A percentile compares a stretch with the other conserved stretches of the same genome.
Conservation (phyloP, 2,888 invertebrate species). For the Ctena decussata region DNA sequence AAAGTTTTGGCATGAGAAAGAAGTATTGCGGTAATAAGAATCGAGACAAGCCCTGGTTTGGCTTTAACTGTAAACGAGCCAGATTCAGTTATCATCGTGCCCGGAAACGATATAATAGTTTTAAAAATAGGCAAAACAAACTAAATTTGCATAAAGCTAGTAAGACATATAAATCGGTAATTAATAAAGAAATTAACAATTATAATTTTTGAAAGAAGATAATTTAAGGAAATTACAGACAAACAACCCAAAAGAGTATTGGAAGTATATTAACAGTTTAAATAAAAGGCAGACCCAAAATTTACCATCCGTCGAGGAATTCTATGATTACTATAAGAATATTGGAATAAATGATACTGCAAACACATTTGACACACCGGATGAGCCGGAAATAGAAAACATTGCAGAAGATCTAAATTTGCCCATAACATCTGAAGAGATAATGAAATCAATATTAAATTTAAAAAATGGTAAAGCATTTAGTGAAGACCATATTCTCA, state of each 20-base stretch:
- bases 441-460: background rate
- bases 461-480: background rate
- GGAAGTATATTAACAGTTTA: background rate
- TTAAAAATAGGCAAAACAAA: background rate
- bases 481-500: background rate
- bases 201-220: background rate
- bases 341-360: background rate
- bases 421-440: background rate
- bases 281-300: background rate
- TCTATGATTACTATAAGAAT: background rate
- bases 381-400: background rate
- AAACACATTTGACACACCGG: background rate
- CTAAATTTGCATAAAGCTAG: background rate
- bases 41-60: background rate
- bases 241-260: background rate
- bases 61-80: background rate
- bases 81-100: background rate
- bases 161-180: background rate
- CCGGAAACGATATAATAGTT: background rate
- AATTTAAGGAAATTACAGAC: background rate
- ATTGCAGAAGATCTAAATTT: background rate
- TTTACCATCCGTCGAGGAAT: background rate
- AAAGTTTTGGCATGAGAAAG: no score
- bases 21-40: no score
- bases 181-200: background rate